A percentile compares a stretch with the other conserved stretches of the same genome.
Evolutionary conservation across 2,113 vertebrate species (phyloP).

Genomic region (Rhynchomys soricoides): DNA sequence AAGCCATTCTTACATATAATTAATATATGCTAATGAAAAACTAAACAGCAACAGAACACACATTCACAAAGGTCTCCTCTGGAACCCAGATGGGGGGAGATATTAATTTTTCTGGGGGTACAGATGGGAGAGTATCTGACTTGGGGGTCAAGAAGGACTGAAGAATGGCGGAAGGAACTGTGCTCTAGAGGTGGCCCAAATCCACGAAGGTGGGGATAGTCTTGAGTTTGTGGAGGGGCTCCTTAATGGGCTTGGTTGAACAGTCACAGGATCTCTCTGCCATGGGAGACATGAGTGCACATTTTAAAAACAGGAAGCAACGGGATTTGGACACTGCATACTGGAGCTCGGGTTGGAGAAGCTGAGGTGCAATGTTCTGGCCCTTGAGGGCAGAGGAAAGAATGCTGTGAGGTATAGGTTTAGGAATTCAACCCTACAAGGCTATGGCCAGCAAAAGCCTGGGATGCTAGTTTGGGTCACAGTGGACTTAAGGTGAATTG

Average conservation of each 20-base stretch:
- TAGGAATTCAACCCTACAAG: rapidly evolving
- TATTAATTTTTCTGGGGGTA: background rate
- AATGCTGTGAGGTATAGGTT: background rate
- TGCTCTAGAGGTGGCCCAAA: background rate
- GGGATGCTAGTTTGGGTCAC: background rate
- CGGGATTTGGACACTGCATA: rapidly evolving
- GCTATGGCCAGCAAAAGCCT: background rate
- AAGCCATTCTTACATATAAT: background rate
- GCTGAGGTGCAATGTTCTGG: rapidly evolving
- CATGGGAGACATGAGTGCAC: background rate
- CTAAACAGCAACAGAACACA: background rate
- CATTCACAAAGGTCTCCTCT: background rate
- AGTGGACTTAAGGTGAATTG: background rate
- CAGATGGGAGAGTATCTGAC: background rate
- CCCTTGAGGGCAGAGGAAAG: background rate
- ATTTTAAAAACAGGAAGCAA: background rate
- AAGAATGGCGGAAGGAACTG: no score
- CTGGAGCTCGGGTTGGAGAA: no score
- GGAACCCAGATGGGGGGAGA: background rate
- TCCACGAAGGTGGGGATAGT: no score
- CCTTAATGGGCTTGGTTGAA: rapidly evolving
- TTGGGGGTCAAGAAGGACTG: background rate
- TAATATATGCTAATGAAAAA: background rate
- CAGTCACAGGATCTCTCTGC: background rate
- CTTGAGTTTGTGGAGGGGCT: background rate